These are phyloP conservation scores for Paramisgurnus dabryanus DNA, from an alignment of 2,113 vertebrate genomes.

Conservation along the genomic window DNA sequence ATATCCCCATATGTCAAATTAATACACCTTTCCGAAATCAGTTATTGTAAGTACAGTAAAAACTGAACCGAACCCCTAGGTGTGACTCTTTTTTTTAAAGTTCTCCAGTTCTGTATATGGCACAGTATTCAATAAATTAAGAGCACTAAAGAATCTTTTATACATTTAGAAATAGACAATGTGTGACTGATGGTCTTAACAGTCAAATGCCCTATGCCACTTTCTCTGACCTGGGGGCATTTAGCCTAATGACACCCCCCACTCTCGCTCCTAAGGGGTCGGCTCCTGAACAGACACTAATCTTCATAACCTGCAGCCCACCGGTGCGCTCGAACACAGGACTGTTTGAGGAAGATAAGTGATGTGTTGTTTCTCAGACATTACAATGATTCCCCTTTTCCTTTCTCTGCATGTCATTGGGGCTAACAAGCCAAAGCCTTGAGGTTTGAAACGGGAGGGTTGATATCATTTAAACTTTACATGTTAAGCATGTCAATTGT, in stretches of 20 bases:
- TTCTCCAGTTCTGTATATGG: neutral
- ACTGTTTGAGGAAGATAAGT: conserved; percentile 43
- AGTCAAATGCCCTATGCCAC: conserved; percentile 13
- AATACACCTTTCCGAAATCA: conserved; percentile 1
- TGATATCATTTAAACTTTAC: conserved; percentile 29
- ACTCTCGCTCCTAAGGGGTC: conserved; percentile 59
- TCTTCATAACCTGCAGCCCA: conserved; percentile 70
- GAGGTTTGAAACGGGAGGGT: conserved; percentile 24
- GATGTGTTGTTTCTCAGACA: conserved; percentile 64
- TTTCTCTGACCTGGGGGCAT: conserved; percentile 55
- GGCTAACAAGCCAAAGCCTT: conserved; percentile 56
- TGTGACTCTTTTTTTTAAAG: conserved; percentile 1
- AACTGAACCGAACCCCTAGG: neutral
- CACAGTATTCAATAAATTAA: neutral
- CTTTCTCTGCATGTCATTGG: conserved; percentile 63
- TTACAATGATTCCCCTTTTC: conserved; percentile 73
- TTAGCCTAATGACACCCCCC: conserved; percentile 66
- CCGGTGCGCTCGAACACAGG: conserved; percentile 40
- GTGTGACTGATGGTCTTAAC: conserved; percentile 38
- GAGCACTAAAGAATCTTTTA: neutral
- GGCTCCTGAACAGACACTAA: conserved; percentile 68
- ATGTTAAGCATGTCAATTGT: neutral
- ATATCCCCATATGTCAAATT: conserved; percentile 12
- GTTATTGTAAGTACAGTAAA: neutral
- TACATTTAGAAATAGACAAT: conserved; percentile 34